These are phyloP conservation scores for Poeciliopsis presidionis DNA, from an alignment of 2,797 vertebrate species.

Conservation along the genomic window DNA sequence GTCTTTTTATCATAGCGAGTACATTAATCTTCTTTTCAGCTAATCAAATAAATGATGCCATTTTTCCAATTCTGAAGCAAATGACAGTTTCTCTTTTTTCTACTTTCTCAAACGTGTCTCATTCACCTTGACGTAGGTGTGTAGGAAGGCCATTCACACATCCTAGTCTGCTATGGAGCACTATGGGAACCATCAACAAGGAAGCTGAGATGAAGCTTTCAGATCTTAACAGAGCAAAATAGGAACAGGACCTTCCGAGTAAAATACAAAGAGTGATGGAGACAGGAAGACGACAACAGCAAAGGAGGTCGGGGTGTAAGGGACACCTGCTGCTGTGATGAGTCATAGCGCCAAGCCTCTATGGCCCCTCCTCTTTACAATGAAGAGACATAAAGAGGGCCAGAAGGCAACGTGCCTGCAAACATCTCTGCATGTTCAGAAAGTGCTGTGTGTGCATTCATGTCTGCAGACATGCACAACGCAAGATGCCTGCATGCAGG, in stretches of 20 bases:
- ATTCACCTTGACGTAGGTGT: constrained; percentile 11
- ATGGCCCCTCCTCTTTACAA: constrained; percentile 2
- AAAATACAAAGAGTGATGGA: constrained; percentile 18
- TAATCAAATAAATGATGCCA: neutral
- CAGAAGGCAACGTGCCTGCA: constrained; percentile 15
- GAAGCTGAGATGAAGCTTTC: constrained; percentile 40
- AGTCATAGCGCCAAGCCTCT: constrained; percentile 53
- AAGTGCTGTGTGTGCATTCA: constrained; percentile 52
- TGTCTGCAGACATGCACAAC: constrained; percentile 35
- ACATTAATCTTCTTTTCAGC: neutral
- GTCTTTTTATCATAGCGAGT: neutral
- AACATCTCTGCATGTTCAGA: constrained; percentile 19
- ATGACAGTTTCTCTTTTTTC: neutral
- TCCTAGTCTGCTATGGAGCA: constrained; percentile 40
- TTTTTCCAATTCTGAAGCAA: neutral
- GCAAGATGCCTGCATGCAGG: constrained; percentile 53
- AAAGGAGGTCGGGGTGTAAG: constrained; percentile 32
- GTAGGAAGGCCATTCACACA: constrained; percentile 29
- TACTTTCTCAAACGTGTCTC: neutral
- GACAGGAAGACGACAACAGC: constrained; percentile 22
- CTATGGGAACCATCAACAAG: neutral
- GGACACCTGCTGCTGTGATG: constrained; percentile 70
- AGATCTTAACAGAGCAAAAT: constrained; percentile 28
- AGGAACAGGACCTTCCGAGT: constrained; percentile 29
- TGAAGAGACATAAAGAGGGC: constrained; percentile 9